Evolutionary conservation across 2,888 invertebrate genomes (phyloP).

Genomic region (Xanthostigma xanthostigma): DNA sequence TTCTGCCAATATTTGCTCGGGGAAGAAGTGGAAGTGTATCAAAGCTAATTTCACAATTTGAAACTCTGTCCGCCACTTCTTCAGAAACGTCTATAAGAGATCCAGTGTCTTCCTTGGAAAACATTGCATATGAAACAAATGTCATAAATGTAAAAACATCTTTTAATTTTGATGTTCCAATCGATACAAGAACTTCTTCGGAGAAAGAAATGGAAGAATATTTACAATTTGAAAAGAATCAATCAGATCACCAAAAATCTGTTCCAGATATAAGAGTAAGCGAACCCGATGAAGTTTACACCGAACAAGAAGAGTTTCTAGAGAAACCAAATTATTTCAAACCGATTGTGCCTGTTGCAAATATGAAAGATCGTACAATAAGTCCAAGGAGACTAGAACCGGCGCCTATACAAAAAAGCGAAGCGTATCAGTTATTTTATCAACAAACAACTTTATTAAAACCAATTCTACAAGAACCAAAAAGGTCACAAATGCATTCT

Average conservation of each 20-base stretch:
- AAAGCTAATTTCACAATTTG: slow-evolving; percentile 13
- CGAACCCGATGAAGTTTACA: no score
- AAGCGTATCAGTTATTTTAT: slow-evolving; percentile 11
- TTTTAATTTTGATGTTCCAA: not conserved
- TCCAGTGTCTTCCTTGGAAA: no score
- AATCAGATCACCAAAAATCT: not conserved
- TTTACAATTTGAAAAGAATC: not conserved
- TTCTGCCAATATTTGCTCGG: slow-evolving; percentile 3
- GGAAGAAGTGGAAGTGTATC: slow-evolving; percentile 11
- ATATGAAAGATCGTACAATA: slow-evolving; percentile 11
- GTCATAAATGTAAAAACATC: no score
- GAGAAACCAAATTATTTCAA: not conserved
- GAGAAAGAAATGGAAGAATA: slow-evolving; percentile 5
- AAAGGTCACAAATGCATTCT: not conserved
- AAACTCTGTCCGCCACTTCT: slow-evolving; percentile 4
- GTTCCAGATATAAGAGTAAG: no score
- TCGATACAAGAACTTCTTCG: slow-evolving; percentile 1
- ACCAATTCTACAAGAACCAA: slow-evolving; percentile 9
- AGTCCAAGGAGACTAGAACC: slow-evolving; percentile 11
- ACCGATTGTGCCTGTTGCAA: slow-evolving; percentile 11
- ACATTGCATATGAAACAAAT: no score
- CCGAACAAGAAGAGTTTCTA: no score
- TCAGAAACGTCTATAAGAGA: not conserved
- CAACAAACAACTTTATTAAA: slow-evolving; percentile 7
- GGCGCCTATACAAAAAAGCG: slow-evolving; percentile 9